phyloP scores from a whole-genome alignment of 2,113 vertebrate genomes.

The Alouatta palliata region DNA sequence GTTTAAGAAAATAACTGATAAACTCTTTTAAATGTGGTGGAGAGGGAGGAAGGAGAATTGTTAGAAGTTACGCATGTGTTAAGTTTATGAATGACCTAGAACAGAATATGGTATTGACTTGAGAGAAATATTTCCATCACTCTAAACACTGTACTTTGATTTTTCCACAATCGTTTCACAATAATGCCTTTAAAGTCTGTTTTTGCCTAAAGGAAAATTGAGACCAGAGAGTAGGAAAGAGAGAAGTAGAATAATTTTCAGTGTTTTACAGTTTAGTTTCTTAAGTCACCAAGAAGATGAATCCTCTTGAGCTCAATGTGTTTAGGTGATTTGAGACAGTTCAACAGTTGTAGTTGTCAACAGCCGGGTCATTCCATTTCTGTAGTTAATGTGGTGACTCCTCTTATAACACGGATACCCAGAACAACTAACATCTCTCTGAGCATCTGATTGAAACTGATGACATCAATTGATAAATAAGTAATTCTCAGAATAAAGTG shows the following conservation, averaged over 20 bases:
- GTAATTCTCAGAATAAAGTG: background rate
- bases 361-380: background rate
- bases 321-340: background rate
- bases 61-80: background rate
- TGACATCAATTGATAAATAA: background rate
- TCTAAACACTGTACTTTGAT: background rate
- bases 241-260: background rate
- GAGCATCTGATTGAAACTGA: background rate
- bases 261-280: background rate
- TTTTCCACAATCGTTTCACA: background rate
- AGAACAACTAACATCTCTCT: background rate
- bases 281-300: background rate
- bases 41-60: background rate
- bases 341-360: background rate
- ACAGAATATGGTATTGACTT: background rate
- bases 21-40: background rate
- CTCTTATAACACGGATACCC: background rate
- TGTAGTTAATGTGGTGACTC: constrained; percentile 3
- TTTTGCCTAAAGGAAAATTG: background rate
- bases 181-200: background rate
- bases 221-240: background rate
- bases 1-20: background rate
- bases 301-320: background rate
- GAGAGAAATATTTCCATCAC: background rate
- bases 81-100: background rate